Evolutionary conservation across 2,113 vertebrate species (phyloP).

Genomic region (Eidolon helvum): DNA sequence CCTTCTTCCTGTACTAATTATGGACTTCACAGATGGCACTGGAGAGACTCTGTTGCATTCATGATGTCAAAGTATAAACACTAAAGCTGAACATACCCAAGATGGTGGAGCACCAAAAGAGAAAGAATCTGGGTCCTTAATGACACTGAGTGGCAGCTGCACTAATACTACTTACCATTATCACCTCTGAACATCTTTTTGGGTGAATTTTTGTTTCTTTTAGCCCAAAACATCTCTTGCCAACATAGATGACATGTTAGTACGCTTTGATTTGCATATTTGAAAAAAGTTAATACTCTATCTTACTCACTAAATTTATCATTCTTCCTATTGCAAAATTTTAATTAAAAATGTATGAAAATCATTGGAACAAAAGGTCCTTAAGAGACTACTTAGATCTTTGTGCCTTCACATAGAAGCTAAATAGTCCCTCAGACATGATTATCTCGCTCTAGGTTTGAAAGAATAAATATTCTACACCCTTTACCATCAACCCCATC

Average conservation of each 20-base stretch:
- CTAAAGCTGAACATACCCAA: background rate
- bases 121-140: background rate
- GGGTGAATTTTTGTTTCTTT: constrained; percentile 8
- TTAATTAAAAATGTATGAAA: constrained; percentile 6
- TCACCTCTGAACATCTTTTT: background rate
- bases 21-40: background rate
- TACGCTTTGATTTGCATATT: constrained; percentile 10
- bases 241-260: background rate
- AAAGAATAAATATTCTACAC: constrained; percentile 10
- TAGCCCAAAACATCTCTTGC: background rate
- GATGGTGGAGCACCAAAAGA: background rate
- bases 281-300: background rate
- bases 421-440: background rate
- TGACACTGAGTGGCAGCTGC: background rate
- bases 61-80: background rate
- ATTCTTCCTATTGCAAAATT: constrained; percentile 22
- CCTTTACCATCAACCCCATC: constrained; percentile 9
- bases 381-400: constrained; percentile 1
- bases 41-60: background rate
- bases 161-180: background rate
- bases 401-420: background rate
- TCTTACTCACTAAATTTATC: background rate
- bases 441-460: constrained; percentile 13
- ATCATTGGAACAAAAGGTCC: background rate
- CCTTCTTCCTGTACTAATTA: background rate